These are phyloP conservation scores for Planococcus citri DNA, from an alignment of 1,140 invertebrate species.

Conservation along the genomic window DNA sequence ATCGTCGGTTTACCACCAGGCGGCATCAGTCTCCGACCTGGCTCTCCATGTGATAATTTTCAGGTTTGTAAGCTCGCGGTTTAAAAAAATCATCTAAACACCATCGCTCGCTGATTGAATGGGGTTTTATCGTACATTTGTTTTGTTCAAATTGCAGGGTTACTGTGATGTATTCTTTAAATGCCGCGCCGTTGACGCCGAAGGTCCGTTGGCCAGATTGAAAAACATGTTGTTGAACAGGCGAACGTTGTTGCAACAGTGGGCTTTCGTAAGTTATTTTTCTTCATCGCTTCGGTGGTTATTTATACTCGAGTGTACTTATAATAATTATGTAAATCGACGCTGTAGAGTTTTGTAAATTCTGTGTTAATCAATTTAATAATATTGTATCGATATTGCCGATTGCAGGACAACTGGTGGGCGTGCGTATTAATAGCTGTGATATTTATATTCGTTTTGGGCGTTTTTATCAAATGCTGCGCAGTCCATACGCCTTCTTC, in stretches of 20 bases:
- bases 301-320: no score
- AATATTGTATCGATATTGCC: no score
- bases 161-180: constrained; percentile 98
- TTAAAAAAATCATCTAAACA: no score
- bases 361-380: no score
- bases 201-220: constrained; percentile 88
- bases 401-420: constrained; percentile 83
- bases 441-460: constrained; percentile 88
- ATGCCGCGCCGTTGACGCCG: constrained; percentile 93
- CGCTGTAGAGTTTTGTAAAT: no score
- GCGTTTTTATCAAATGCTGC: constrained; percentile 97
- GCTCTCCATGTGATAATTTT: constrained; percentile 97
- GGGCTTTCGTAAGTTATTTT: constrained; percentile 63
- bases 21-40: constrained; percentile 78
- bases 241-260: constrained; percentile 79
- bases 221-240: constrained; percentile 93
- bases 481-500: constrained; percentile 97
- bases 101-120: no score
- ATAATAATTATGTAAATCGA: no score
- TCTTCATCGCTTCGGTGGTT: neutral
- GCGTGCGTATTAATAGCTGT: constrained; percentile 84
- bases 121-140: no score
- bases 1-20: constrained; percentile 61
- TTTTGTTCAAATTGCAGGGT: no score
- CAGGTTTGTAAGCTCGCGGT: constrained; percentile 43